Conservation (phyloP, 1,140 invertebrate species). For the Trichonephila inaurata region DNA sequence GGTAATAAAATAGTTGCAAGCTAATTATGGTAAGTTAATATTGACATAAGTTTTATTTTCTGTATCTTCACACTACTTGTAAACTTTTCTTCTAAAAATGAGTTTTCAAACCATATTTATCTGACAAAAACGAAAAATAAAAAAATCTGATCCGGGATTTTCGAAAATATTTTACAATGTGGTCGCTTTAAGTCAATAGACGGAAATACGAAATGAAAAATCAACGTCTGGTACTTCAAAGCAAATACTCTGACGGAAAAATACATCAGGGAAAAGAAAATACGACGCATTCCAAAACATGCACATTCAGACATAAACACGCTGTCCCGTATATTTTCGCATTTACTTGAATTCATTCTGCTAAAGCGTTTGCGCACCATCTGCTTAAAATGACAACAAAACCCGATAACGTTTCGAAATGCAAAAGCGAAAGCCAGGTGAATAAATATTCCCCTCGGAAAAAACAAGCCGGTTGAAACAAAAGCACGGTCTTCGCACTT, state of each 20-base stretch:
- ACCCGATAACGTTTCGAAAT: conserved; percentile 25
- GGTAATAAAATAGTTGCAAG: no score
- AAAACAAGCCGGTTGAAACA: conserved; percentile 40
- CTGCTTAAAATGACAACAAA: conserved; percentile 14
- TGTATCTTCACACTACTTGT: no score
- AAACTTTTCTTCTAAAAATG: no score
- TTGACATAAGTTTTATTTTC: no score
- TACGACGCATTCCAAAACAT: neutral
- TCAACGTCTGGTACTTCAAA: neutral
- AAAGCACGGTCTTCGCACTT: conserved; percentile 24
- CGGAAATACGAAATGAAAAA: no score
- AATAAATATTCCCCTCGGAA: conserved; percentile 30
- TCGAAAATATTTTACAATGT: neutral
- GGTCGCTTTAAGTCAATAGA: no score
- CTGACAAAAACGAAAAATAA: neutral
- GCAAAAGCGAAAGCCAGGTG: conserved; percentile 26
- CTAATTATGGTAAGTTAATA: no score
- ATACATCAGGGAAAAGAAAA: neutral
- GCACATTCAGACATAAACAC: neutral
- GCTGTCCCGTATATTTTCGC: neutral
- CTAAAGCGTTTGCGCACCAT: neutral
- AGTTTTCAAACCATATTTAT: no score
- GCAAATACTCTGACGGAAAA: neutral
- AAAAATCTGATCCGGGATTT: neutral
- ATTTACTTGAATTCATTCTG: neutral